A percentile compares a stretch with the other conserved stretches of the same genome.
Evolutionary conservation across 2,888 invertebrate species (phyloP).

Genomic region (Tiphia femorata): DNA sequence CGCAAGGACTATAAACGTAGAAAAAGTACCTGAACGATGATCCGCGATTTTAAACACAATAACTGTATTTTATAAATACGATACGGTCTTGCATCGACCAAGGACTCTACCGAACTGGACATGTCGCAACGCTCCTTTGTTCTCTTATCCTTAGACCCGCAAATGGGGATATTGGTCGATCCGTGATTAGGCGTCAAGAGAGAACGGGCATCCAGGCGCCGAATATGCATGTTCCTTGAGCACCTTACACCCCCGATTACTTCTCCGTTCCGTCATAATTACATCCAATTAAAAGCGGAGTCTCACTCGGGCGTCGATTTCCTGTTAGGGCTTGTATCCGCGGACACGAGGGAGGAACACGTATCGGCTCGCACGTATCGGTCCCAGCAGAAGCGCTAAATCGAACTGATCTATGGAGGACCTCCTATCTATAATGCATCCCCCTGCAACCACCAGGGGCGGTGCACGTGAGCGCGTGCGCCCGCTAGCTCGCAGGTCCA

Average conservation of each 20-base stretch:
- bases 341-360: background rate
- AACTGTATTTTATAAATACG: too few species aligned
- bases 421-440: constrained; percentile 45
- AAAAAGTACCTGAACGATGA: too few species aligned
- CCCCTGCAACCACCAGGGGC: constrained; percentile 34
- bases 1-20: too few species aligned
- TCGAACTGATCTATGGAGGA: constrained; percentile 46
- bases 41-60: too few species aligned
- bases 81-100: too few species aligned
- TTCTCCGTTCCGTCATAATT: constrained; percentile 35
- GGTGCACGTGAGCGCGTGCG: constrained; percentile 19
- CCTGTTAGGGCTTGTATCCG: background rate
- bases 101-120: too few species aligned
- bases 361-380: background rate
- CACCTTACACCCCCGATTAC: background rate
- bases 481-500: constrained; percentile 5
- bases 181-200: too few species aligned
- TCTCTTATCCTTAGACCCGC: too few species aligned
- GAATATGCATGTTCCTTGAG: background rate
- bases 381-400: constrained; percentile 41
- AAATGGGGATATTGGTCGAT: too few species aligned
- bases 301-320: constrained; percentile 12
- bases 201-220: too few species aligned
- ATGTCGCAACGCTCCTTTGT: too few species aligned
- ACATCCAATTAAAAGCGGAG: constrained; percentile 37